Conservation (phyloP, 1,140 invertebrate species). For the Pristionchus pacificus region DNA sequence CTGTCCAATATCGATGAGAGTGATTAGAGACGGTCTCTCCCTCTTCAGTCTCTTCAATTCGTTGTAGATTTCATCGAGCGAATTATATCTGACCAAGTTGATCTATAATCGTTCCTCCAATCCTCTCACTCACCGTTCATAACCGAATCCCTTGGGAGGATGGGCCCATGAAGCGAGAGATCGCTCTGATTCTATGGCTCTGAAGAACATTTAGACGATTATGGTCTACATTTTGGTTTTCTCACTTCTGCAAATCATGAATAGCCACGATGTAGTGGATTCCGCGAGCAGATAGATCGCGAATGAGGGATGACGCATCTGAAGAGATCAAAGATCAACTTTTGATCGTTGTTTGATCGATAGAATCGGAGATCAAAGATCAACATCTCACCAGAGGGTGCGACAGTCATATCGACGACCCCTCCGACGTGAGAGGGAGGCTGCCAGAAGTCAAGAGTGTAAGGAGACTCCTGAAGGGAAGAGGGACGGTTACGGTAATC, state of each 20-base stretch:
- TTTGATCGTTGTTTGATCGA: too few relatives aligned
- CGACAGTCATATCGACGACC: constrained; percentile 46
- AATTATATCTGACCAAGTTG: constrained; percentile 34
- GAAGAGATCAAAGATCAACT: too few relatives aligned
- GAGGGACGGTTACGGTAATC: not conserved
- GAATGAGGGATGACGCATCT: constrained; percentile 45
- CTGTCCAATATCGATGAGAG: constrained; percentile 51
- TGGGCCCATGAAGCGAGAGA: constrained; percentile 24
- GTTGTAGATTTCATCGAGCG: constrained; percentile 42
- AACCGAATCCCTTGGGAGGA: constrained; percentile 8
- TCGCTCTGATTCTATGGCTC: constrained; percentile 43
- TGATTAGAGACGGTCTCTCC: constrained; percentile 46
- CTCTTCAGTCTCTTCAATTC: constrained; percentile 43
- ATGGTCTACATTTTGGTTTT: too few relatives aligned
- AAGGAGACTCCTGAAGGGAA: constrained; percentile 24
- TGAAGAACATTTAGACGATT: too few relatives aligned
- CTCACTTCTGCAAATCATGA: constrained; percentile 50
- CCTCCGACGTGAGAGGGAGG: constrained; percentile 40
- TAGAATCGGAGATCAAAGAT: too few relatives aligned
- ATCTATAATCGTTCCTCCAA: not conserved
- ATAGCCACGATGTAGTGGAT: constrained; percentile 52
- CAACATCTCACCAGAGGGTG: too few relatives aligned
- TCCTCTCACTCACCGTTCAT: not conserved
- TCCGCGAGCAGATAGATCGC: constrained; percentile 42
- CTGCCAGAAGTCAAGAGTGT: constrained; percentile 53